These are phyloP conservation scores for Gymnosoma rotundatum DNA, from an alignment of 2,888 invertebrate species.

Conservation along the genomic window DNA sequence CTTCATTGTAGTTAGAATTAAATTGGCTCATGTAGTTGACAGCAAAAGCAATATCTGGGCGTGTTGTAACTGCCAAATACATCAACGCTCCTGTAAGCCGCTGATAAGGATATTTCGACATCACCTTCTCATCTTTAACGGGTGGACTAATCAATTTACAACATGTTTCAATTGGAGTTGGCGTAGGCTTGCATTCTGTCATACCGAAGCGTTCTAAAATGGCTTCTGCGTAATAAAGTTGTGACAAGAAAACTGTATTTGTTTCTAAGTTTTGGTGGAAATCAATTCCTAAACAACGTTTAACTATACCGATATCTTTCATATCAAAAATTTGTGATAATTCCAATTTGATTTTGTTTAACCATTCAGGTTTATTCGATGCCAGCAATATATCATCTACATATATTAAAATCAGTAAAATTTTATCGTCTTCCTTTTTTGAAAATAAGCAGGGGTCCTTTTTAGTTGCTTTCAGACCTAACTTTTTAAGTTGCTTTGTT, in stretches of 20 bases:
- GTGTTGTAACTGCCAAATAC: conserved; percentile 67
- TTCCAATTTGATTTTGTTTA: conserved; percentile 50
- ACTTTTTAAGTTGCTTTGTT: conserved; percentile 54
- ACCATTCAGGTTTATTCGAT: conserved; percentile 13
- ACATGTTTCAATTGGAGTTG: conserved; percentile 57
- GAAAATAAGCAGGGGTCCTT: too few species aligned
- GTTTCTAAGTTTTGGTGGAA: conserved; percentile 56
- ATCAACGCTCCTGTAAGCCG: conserved; percentile 67
- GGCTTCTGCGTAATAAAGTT: conserved; percentile 58
- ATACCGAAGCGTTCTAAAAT: conserved; percentile 63
- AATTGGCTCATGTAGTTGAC: conserved; percentile 63
- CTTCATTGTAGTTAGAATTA: conserved; percentile 57
- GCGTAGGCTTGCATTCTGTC: conserved; percentile 57
- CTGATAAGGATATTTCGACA: conserved; percentile 66
- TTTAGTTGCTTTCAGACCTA: too few species aligned
- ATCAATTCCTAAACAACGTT: conserved; percentile 64
- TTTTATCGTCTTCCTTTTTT: too few species aligned
- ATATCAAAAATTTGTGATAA: conserved; percentile 63
- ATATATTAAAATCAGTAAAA: too few species aligned
- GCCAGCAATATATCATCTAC: too few species aligned
- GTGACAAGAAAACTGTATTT: conserved; percentile 50
- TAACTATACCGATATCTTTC: conserved; percentile 69
- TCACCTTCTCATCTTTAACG: conserved; percentile 41
- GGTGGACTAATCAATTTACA: conserved; percentile 40
- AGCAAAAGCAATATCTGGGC: conserved; percentile 59